Percentiles rank a stretch among this genome's conserved stretches.
These are phyloP conservation scores for Heliconius congener DNA, from an alignment of 1,140 invertebrate genomes.

Conservation along the genomic window DNA sequence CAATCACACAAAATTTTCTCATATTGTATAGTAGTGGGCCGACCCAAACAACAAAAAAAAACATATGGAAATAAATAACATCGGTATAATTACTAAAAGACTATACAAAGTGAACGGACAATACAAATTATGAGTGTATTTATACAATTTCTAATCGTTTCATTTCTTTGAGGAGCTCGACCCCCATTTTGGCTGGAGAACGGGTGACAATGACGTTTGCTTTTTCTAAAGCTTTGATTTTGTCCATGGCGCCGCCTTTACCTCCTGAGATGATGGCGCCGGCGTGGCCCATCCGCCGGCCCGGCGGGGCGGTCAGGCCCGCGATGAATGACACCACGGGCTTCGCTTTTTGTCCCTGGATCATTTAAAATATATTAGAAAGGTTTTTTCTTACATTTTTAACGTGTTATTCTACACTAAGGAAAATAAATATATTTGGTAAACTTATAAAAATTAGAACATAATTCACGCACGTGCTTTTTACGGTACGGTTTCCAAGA, in stretches of 20 bases:
- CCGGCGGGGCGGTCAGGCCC: constrained; percentile 98
- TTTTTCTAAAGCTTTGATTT: constrained; percentile 97
- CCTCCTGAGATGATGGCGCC: constrained; percentile 99
- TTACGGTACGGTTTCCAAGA: no score
- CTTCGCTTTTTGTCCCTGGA: constrained; percentile 95
- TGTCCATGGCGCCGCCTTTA: constrained; percentile 98
- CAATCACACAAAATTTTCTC: constrained; percentile 16
- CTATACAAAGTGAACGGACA: constrained; percentile 65
- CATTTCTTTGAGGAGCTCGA: constrained; percentile 94
- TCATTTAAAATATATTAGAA: constrained; percentile 30
- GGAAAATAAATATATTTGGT: no score
- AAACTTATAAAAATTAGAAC: no score
- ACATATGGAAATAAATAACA: constrained; percentile 65
- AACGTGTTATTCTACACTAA: no score
- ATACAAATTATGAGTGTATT: constrained; percentile 43
- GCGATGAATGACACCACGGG: constrained; percentile 99
- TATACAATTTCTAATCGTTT: constrained; percentile 86
- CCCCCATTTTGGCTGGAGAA: constrained; percentile 98
- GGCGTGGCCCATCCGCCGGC: constrained; percentile 99
- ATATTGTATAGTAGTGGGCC: neutral
- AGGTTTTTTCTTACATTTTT: no score
- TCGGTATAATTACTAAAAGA: constrained; percentile 69
- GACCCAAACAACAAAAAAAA: constrained; percentile 37
- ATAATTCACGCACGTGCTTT: no score
- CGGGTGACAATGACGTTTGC: constrained; percentile 95